Evolutionary conservation across 35 echinoderm and acorn worm genomes (phyloP), one percentile per base, ranked within the genome.

Genomic region (Anneissia japonica): DNA sequence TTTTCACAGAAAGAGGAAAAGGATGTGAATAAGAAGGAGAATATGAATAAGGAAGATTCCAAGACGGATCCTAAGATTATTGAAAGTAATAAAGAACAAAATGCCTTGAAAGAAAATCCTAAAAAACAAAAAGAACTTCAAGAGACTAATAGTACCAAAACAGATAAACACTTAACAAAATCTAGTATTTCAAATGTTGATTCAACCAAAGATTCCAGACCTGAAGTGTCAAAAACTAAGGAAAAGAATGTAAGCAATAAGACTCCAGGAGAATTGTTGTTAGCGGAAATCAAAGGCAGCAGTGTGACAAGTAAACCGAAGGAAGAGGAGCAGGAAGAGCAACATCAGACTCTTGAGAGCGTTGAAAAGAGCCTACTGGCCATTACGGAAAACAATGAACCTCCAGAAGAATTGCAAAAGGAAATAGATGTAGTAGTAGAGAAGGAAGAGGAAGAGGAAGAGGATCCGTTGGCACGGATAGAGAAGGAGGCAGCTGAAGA

Each of bases 281-380:
- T 64, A 26, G 51, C 51, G 26, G 51, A 64, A 64, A 64, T 64
- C 2, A 64, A 9, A 64, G 26, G 51, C 26, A n/a, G n/a, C n/a
- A 64, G 26, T 43, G 26, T 19, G 26, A 64, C 51, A 19, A n/a
- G 3, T 77, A 16, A 77, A 77, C 14, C 14, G 17, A 81, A 36
- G 16, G 36, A 72, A 77, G 88, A 91, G 26, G 88, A 94, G 23
- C 91, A 97, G 36, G 96, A 99, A 41, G 96, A 99, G 46, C 83
- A 89, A 38, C 80, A 94, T 14, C 84, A 93, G 30, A 89, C 94
- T 37, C 75, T 99, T 36, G 96, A 99, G 64, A 99, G 94, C 56
- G 96, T 89, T 41, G 96, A 92, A 29, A 92, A 99, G 80, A 85
- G 77, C 79, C 75, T 99, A 26, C 84, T 99, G 89, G 92, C 96